Conservation (phyloP, 2,888 invertebrate genomes). For the Sussaba pulchella region DNA sequence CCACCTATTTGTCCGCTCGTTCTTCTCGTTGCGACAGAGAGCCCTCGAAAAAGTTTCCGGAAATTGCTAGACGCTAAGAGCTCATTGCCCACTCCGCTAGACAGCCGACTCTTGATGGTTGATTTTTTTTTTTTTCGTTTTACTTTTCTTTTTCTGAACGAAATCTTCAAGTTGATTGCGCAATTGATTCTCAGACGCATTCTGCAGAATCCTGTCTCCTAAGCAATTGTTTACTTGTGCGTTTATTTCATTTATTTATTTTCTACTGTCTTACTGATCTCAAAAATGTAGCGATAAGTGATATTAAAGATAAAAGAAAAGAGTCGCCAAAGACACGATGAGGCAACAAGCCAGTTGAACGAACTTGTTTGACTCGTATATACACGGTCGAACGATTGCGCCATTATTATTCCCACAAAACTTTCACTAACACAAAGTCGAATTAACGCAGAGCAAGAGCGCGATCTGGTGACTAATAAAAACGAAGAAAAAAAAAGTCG, state of each 20-base stretch:
- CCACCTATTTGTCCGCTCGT: conserved; percentile 30
- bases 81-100: background rate
- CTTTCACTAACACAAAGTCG: conserved; percentile 61
- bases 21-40: conserved; percentile 27
- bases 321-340: conserved; percentile 6
- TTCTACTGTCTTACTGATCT: too few relatives aligned
- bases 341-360: conserved; percentile 28
- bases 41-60: conserved; percentile 28
- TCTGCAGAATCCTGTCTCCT: conserved; percentile 12
- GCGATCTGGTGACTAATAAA: conserved; percentile 32
- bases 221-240: background rate
- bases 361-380: conserved; percentile 51
- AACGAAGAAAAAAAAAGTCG: too few relatives aligned
- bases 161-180: background rate
- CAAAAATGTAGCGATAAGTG: conserved; percentile 7
- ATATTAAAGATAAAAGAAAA: conserved; percentile 11
- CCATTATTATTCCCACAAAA: conserved; percentile 47
- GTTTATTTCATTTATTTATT: too few relatives aligned
- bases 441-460: conserved; percentile 29
- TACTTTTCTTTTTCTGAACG: conserved; percentile 12
- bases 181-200: background rate
- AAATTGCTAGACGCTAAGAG: conserved; percentile 28
- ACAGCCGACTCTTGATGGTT: background rate
- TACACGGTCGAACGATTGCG: conserved; percentile 55
- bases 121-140: background rate